A percentile compares a stretch with the other conserved stretches of the same genome.
Evolutionary conservation across 2,888 invertebrate species (phyloP).

Genomic region (Perizoma affinitatum): DNA sequence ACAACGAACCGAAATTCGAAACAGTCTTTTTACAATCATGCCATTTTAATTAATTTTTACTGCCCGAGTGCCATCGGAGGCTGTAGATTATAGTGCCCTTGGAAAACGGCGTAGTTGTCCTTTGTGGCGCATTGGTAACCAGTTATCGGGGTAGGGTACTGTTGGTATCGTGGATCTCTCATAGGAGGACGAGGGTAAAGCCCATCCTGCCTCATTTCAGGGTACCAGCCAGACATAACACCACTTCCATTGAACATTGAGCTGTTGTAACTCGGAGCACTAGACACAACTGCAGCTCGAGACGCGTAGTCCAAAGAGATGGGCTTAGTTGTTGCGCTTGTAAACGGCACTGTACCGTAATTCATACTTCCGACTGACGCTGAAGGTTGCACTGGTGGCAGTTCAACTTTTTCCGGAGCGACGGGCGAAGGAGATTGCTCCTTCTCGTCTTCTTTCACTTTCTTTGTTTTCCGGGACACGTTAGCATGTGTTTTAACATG

Average conservation of each 20-base stretch:
- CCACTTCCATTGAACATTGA: conserved; percentile 58
- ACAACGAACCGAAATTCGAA: conserved; percentile 3
- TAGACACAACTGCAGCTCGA: conserved; percentile 28
- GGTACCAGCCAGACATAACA: conserved; percentile 67
- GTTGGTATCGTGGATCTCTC: conserved; percentile 71
- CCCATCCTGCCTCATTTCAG: conserved; percentile 67
- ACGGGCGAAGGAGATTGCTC: conserved; percentile 55
- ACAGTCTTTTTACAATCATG: conserved; percentile 12
- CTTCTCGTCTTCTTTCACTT: conserved; percentile 71
- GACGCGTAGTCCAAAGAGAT: conserved; percentile 65
- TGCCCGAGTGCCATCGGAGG: conserved; percentile 78
- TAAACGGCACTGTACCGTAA: conserved; percentile 63
- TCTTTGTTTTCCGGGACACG: conserved; percentile 79
- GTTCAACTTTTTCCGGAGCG: conserved; percentile 17
- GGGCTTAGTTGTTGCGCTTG: conserved; percentile 48
- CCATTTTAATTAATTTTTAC: conserved; percentile 43
- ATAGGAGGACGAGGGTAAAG: conserved; percentile 61
- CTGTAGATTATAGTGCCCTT: conserved; percentile 78
- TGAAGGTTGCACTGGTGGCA: conserved; percentile 27
- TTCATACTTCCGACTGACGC: conserved; percentile 61
- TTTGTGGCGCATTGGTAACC: conserved; percentile 77
- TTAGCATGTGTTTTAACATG: conserved; percentile 95
- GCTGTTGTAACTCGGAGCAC: conserved; percentile 57
- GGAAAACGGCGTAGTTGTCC: conserved; percentile 77
- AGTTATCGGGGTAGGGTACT: conserved; percentile 64